Percentiles rank a stretch among this genome's conserved stretches.
Conservation (phyloP, 2,888 invertebrate species). For the Teleiodes luculella region DNA sequence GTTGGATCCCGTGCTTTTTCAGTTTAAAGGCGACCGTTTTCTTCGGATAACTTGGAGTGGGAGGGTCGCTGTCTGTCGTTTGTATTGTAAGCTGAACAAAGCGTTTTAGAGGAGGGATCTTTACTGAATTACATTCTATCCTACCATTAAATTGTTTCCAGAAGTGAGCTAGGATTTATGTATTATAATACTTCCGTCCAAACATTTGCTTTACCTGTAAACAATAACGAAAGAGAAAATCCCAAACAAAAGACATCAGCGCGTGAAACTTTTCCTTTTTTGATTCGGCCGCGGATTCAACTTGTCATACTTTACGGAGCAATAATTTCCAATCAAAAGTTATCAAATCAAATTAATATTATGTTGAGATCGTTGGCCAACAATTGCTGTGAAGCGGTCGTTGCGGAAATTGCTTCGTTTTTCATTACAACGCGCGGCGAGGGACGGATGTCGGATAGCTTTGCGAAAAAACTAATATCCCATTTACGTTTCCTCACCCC, state of each 20-base stretch:
- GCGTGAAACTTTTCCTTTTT: not conserved
- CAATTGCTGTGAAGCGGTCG: conserved; percentile 6
- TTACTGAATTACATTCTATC: conserved; percentile 45
- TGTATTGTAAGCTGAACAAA: conserved; percentile 36
- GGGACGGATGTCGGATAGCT: conserved; percentile 55
- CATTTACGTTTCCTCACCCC: conserved; percentile 61
- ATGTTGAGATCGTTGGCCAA: not conserved
- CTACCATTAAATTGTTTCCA: conserved; percentile 38
- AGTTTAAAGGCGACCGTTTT: conserved; percentile 73
- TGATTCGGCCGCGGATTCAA: too few species aligned
- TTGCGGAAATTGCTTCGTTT: conserved; percentile 66
- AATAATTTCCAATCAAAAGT: not conserved
- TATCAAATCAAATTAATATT: not conserved
- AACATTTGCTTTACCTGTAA: not conserved
- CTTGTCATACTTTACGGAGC: too few species aligned
- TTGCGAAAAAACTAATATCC: conserved; percentile 71
- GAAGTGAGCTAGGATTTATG: conserved; percentile 24
- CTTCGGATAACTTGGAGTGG: conserved; percentile 57
- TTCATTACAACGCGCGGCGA: conserved; percentile 61
- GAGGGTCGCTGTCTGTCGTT: conserved; percentile 41
- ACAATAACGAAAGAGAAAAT: not conserved
- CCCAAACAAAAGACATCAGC: not conserved
- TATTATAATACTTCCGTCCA: not conserved
- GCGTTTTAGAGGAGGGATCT: conserved; percentile 43
- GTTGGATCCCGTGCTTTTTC: conserved; percentile 75